Conservation (phyloP, 2,113 vertebrate genomes). For the Heterotis niloticus region DNA sequence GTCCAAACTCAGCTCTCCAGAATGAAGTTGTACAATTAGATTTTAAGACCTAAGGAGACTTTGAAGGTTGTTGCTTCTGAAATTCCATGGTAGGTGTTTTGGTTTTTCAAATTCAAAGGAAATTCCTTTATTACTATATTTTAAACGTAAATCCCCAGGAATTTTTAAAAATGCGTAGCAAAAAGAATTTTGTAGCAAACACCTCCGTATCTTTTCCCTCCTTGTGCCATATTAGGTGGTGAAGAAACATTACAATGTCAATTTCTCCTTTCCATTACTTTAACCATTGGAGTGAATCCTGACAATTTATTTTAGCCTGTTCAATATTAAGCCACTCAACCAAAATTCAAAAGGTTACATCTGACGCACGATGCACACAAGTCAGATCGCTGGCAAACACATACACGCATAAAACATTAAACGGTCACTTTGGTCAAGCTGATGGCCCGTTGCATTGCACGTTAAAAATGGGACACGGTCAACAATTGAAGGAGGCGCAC, state of each 20-base stretch:
- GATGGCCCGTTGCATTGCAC: neutral
- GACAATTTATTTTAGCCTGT: constrained; percentile 41
- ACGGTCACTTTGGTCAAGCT: neutral
- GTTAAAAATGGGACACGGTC: neutral
- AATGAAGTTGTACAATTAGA: neutral
- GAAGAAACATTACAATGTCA: constrained; percentile 40
- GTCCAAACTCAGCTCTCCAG: too few relatives aligned
- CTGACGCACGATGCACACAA: constrained; percentile 45
- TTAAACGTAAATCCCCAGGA: neutral
- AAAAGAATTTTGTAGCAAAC: neutral
- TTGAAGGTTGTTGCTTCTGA: neutral
- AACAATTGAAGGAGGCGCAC: constrained; percentile 1
- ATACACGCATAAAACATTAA: constrained; percentile 22
- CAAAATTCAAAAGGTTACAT: constrained; percentile 48
- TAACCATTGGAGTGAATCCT: constrained; percentile 39
- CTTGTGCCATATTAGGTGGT: neutral
- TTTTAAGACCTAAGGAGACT: constrained; percentile 5
- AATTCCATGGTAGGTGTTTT: neutral
- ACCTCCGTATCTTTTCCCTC: constrained; percentile 10
- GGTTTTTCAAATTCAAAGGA: neutral
- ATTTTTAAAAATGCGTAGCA: neutral
- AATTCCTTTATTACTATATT: neutral
- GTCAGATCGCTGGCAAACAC: constrained; percentile 48
- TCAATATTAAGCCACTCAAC: constrained; percentile 46
- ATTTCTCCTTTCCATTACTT: constrained; percentile 41